A percentile compares a stretch with the other conserved stretches of the same genome.
Evolutionary conservation across 2,113 vertebrate genomes (phyloP).

Genomic region (Pongo pygmaeus): DNA sequence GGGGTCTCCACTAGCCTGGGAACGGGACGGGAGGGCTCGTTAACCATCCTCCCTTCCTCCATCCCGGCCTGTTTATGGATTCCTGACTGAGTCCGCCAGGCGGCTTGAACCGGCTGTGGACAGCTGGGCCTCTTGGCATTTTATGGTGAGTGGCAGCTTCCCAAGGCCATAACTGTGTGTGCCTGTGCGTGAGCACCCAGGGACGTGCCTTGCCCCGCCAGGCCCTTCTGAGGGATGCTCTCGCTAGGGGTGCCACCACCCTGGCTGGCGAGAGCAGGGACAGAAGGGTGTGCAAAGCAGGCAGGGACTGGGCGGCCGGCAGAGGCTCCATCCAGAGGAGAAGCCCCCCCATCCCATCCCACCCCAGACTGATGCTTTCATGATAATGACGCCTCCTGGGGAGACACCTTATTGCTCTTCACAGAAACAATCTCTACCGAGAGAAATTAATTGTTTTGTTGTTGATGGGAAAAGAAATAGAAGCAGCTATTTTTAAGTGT

Average conservation of each 20-base stretch:
- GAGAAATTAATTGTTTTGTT: constrained; percentile 86
- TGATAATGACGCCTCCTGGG: constrained; percentile 82
- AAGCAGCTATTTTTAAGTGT: constrained; percentile 82
- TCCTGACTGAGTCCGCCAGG: constrained; percentile 46
- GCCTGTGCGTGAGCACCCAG: accelerated
- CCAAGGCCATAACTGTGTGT: constrained; percentile 44
- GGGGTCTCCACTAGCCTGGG: neutral
- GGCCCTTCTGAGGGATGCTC: accelerated
- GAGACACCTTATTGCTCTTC: constrained; percentile 84
- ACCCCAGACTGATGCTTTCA: constrained; percentile 60
- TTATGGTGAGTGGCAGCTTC: constrained; percentile 53
- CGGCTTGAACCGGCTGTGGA: constrained; percentile 46
- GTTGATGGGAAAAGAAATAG: constrained; percentile 81
- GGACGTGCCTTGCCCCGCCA: neutral
- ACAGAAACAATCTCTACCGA: constrained; percentile 83
- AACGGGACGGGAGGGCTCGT: neutral
- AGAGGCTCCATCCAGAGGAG: neutral
- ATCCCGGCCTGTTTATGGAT: constrained; percentile 17
- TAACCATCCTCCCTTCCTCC: neutral
- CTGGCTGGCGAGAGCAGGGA: neutral
- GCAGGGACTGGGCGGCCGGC: neutral
- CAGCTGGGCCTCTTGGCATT: constrained; percentile 73
- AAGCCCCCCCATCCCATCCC: neutral
- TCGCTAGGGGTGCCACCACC: neutral
- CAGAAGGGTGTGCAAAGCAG: neutral